Evolutionary conservation across 1,140 invertebrate species (phyloP).

Genomic region (Drosophila ananassae): DNA sequence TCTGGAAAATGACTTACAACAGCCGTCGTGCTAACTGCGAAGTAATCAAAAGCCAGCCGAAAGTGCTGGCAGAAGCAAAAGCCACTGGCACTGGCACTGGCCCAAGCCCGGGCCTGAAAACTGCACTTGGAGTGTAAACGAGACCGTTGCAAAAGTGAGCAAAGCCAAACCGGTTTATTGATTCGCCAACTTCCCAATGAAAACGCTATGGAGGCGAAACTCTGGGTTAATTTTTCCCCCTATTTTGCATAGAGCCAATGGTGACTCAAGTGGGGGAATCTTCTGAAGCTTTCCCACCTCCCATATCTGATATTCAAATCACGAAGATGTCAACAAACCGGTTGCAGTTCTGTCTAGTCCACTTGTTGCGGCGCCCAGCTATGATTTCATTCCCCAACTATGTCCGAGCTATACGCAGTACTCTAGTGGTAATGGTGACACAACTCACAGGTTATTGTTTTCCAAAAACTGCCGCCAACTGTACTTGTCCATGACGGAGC

Average conservation of each 20-base stretch:
- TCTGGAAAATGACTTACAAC: not conserved
- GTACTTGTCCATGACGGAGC: conserved; percentile 37
- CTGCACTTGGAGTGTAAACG: conserved; percentile 1
- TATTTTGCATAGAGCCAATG: not conserved
- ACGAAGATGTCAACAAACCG: conserved; percentile 22
- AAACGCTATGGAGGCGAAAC: conserved; percentile 5
- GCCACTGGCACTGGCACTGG: not conserved
- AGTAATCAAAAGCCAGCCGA: conserved; percentile 7
- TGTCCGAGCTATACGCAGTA: not conserved
- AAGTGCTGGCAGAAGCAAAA: not conserved
- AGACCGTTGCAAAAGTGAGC: conserved; percentile 18
- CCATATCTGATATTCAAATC: conserved; percentile 9
- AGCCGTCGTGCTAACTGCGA: conserved; percentile 1
- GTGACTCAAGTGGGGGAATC: conserved; percentile 11
- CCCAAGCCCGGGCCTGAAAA: not conserved
- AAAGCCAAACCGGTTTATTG: conserved; percentile 29
- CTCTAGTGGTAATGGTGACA: not conserved
- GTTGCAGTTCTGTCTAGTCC: conserved; percentile 4
- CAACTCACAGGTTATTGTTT: conserved; percentile 70
- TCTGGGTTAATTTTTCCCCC: conserved; percentile 10
- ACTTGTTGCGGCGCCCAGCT: conserved; percentile 12
- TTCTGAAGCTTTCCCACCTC: not conserved
- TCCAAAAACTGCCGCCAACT: conserved; percentile 64
- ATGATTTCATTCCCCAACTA: conserved; percentile 2
- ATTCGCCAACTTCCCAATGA: conserved; percentile 9